phyloP scores from a whole-genome alignment of 1,140 invertebrate genomes.

The Amyelois transitella region DNA sequence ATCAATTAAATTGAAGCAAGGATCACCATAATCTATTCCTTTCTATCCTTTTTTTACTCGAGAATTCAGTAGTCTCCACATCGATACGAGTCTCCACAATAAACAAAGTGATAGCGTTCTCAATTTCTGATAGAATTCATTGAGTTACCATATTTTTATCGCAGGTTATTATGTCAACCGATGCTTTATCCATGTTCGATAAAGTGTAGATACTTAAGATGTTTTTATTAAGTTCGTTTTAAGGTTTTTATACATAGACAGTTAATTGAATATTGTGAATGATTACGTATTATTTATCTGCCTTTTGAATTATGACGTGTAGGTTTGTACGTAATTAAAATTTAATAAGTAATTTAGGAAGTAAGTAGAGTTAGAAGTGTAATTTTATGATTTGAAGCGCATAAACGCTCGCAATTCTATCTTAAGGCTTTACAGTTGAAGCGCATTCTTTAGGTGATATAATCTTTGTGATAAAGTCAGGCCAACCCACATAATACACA shows the following conservation, averaged over 20 bases:
- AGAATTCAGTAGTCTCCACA: slow-evolving; percentile 21
- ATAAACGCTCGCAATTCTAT: too few relatives aligned
- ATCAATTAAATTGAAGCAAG: too few relatives aligned
- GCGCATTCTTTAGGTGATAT: too few relatives aligned
- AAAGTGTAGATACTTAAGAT: slow-evolving; percentile 27
- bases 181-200: slow-evolving; percentile 40
- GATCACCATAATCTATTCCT: too few relatives aligned
- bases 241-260: background rate
- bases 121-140: slow-evolving; percentile 29
- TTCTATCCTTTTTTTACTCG: too few relatives aligned
- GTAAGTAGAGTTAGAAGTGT: too few relatives aligned
- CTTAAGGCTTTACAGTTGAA: too few relatives aligned
- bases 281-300: background rate
- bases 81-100: slow-evolving; percentile 9
- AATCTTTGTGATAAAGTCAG: background rate
- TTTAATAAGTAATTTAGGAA: too few relatives aligned
- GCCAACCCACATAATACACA: background rate
- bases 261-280: background rate
- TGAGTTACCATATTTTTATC: slow-evolving; percentile 50
- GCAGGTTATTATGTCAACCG: slow-evolving; percentile 62
- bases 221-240: background rate
- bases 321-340: too few relatives aligned
- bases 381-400: too few relatives aligned
- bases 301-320: too few relatives aligned
- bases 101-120: slow-evolving; percentile 28